Evolutionary conservation across 2,113 vertebrate genomes (phyloP).

Genomic region (Lophotis ruficrista): DNA sequence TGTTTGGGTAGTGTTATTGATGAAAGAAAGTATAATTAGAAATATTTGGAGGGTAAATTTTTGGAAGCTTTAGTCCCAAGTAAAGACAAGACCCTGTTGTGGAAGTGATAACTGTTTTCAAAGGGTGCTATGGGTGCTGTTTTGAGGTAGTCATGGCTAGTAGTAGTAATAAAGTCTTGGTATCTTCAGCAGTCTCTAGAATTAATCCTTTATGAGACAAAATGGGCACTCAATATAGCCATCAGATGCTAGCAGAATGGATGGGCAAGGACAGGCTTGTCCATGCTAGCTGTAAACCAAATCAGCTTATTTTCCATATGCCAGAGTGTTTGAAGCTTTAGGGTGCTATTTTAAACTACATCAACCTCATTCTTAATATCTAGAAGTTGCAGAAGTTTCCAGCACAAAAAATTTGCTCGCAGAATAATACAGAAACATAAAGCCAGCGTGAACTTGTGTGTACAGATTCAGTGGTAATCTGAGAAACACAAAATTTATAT

Average conservation of each 20-base stretch:
- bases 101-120: neutral
- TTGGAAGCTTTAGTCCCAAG: neutral
- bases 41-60: neutral
- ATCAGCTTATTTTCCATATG: neutral
- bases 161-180: neutral
- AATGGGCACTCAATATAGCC: neutral
- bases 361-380: neutral
- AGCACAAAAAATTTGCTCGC: neutral
- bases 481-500: neutral
- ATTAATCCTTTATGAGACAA: neutral
- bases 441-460: rapidly evolving
- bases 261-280: neutral
- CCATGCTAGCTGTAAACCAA: neutral
- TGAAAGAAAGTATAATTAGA: neutral
- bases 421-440: neutral
- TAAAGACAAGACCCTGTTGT: neutral
- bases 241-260: neutral
- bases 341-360: neutral
- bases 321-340: neutral
- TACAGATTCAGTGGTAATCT: neutral
- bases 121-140: neutral
- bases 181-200: neutral
- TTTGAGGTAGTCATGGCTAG: neutral
- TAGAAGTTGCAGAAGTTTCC: neutral
- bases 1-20: neutral